Percentiles rank a stretch among this genome's conserved stretches.
These are phyloP conservation scores for Tachina fera DNA, from an alignment of 2,888 invertebrate species.

Conservation along the genomic window DNA sequence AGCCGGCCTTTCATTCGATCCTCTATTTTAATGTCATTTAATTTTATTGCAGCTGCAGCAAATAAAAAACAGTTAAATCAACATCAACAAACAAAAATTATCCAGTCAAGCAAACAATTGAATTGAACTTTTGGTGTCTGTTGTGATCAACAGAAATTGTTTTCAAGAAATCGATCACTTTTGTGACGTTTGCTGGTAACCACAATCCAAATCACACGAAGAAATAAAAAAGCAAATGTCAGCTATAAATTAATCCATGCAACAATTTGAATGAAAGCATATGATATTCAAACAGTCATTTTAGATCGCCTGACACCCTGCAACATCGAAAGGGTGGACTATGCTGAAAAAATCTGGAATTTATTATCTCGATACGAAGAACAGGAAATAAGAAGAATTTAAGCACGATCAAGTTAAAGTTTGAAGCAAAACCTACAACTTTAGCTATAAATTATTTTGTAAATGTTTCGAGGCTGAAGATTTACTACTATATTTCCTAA, in stretches of 20 bases:
- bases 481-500: no score
- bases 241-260: slow-evolving; percentile 69
- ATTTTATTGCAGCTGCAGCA: slow-evolving; percentile 71
- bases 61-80: slow-evolving; percentile 59
- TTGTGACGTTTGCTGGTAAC: slow-evolving; percentile 70
- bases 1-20: slow-evolving; percentile 56
- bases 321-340: neutral
- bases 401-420: no score
- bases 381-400: no score
- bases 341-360: no score
- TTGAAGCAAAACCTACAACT: no score
- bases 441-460: no score
- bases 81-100: slow-evolving; percentile 59
- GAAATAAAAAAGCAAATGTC: slow-evolving; percentile 54
- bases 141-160: slow-evolving; percentile 57
- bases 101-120: slow-evolving; percentile 70
- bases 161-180: slow-evolving; percentile 71
- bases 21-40: slow-evolving; percentile 70
- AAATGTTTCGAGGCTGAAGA: no score
- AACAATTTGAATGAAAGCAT: slow-evolving; percentile 43
- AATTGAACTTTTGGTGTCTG: slow-evolving; percentile 70
- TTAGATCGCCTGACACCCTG: slow-evolving; percentile 8
- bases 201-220: slow-evolving; percentile 56
- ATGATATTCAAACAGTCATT: neutral
- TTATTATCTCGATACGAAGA: no score